Percentiles rank a stretch among this genome's conserved stretches.
These are phyloP conservation scores for Eupelmus urozonus DNA, from an alignment of 2,888 invertebrate species.

Conservation along the genomic window DNA sequence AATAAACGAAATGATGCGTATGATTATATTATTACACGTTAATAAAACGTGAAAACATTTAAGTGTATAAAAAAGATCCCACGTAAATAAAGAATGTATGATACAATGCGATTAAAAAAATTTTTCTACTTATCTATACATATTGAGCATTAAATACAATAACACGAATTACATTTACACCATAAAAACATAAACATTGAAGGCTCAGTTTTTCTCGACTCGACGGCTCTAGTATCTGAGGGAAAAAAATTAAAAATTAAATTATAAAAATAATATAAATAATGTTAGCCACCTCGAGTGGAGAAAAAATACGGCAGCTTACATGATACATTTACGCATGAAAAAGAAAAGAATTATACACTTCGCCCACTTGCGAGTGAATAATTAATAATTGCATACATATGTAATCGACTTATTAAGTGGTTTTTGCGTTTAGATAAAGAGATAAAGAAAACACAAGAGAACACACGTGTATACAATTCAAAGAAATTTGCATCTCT, in stretches of 20 bases:
- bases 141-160: constrained; percentile 59
- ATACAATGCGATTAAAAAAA: constrained; percentile 61
- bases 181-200: constrained; percentile 59
- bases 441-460: background rate
- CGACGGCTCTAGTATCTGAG: background rate
- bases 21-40: constrained; percentile 38
- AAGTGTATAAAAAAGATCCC: constrained; percentile 42
- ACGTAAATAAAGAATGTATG: constrained; percentile 49
- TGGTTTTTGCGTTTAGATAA: constrained; percentile 23
- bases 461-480: constrained; percentile 26
- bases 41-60: constrained; percentile 40
- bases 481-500: constrained; percentile 16
- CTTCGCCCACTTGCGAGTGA: constrained; percentile 22
- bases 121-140: constrained; percentile 70
- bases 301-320: constrained; percentile 17
- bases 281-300: constrained; percentile 3
- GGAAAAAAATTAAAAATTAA: constrained; percentile 4
- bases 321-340: constrained; percentile 25
- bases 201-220: constrained; percentile 48
- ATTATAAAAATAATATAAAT: background rate
- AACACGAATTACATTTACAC: constrained; percentile 55
- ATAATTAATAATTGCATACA: constrained; percentile 22
- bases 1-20: constrained; percentile 43
- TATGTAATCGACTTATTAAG: constrained; percentile 34
- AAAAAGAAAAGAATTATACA: constrained; percentile 20